Evolutionary conservation across 2,113 vertebrate species (phyloP).

Genomic region (Tragelaphus buxtoni): DNA sequence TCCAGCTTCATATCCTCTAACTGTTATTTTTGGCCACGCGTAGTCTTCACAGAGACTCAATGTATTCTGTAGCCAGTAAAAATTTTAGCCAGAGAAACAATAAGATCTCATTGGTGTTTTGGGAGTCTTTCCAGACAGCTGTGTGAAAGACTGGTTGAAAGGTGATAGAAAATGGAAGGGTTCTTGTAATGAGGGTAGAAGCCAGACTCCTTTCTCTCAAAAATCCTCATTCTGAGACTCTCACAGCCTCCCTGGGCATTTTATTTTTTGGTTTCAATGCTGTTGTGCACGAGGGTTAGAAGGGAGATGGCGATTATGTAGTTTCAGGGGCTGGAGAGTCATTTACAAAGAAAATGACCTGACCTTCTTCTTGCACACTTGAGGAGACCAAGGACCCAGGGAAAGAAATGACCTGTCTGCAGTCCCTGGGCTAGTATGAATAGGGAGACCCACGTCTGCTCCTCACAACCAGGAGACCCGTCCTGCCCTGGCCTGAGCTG

Average conservation of each 20-base stretch:
- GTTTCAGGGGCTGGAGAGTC: background rate
- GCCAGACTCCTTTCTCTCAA: background rate
- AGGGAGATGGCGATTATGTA: background rate
- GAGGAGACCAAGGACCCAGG: background rate
- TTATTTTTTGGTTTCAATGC: background rate
- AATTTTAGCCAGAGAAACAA: background rate
- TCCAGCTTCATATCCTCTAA: background rate
- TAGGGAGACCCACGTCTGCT: accelerated
- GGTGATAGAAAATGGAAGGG: background rate
- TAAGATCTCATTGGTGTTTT: background rate
- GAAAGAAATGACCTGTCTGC: too few relatives aligned
- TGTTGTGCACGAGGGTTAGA: accelerated
- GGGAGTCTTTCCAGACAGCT: background rate
- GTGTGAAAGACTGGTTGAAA: background rate
- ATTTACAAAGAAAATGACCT: background rate
- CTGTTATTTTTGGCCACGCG: background rate
- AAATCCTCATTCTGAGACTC: background rate
- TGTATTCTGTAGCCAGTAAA: background rate
- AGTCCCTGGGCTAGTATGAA: too few relatives aligned
- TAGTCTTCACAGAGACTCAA: background rate
- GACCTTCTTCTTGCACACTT: background rate
- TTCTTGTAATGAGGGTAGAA: background rate
- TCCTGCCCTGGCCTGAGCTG: background rate
- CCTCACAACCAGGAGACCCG: background rate
- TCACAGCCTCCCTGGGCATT: background rate